Evolutionary conservation across 2,113 vertebrate species (phyloP).

Genomic region (Eudyptes chrysolophus): DNA sequence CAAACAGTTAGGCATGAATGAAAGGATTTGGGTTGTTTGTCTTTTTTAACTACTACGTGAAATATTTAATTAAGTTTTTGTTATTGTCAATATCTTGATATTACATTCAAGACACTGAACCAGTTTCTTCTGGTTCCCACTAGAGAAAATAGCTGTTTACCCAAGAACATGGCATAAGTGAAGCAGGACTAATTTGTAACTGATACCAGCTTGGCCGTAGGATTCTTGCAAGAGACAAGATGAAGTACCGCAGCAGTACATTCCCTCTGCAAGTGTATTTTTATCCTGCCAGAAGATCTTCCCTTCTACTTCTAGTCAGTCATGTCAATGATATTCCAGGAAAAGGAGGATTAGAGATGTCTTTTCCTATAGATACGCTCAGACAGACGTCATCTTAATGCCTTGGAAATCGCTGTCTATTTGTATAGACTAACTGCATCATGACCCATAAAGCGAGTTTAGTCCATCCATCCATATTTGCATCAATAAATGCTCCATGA

Average conservation of each 20-base stretch:
- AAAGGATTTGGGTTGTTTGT: slow-evolving; percentile 19
- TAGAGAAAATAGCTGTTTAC: background rate
- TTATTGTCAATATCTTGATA: background rate
- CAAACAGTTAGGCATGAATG: background rate
- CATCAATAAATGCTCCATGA: accelerated
- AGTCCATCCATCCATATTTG: accelerated
- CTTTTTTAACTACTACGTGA: background rate
- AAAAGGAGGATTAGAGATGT: background rate
- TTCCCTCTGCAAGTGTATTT: background rate
- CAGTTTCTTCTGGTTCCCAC: background rate
- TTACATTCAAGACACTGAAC: background rate
- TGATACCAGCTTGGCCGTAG: background rate
- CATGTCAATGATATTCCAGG: background rate
- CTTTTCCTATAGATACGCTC: background rate
- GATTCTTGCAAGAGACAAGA: background rate
- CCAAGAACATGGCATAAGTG: accelerated
- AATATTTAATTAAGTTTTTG: slow-evolving; percentile 4
- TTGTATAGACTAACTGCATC: accelerated
- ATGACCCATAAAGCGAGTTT: background rate
- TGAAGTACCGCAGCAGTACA: background rate
- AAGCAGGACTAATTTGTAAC: background rate
- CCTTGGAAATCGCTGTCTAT: background rate
- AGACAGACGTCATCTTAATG: background rate
- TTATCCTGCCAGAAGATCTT: background rate
- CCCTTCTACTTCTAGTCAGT: background rate